Conservation (phyloP, 2,113 vertebrate genomes). For the Neolamprologus devosi region DNA sequence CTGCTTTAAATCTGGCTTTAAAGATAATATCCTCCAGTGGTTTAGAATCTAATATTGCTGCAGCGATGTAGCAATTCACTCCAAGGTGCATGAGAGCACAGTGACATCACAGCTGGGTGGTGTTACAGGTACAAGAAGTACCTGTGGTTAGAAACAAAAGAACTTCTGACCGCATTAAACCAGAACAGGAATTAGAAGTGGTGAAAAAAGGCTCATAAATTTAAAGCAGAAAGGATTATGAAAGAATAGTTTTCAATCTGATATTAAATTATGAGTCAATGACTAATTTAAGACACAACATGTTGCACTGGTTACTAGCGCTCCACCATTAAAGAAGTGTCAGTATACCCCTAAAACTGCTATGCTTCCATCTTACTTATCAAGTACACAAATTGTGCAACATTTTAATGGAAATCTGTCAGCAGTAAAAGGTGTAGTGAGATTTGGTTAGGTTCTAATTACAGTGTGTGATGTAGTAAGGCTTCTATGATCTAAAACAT, state of each 20-base stretch:
- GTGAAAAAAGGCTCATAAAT: neutral
- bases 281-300: rapidly evolving
- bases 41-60: neutral
- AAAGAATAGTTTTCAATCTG: neutral
- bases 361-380: neutral
- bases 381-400: neutral
- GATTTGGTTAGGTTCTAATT: neutral
- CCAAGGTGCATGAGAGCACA: neutral
- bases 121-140: neutral
- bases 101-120: neutral
- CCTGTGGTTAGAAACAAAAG: neutral
- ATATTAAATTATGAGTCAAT: neutral
- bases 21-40: neutral
- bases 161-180: neutral
- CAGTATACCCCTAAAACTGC: neutral
- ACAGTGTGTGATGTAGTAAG: neutral
- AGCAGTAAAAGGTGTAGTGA: neutral
- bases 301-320: neutral
- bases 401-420: neutral
- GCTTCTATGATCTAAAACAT: neutral
- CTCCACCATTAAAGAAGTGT: neutral
- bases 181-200: neutral
- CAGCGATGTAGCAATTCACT: neutral
- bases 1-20: neutral
- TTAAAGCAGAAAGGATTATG: neutral